Base-by-base conservation (phyloP, 1,140 invertebrate species). In the Lordiphosa collinella region DNA sequence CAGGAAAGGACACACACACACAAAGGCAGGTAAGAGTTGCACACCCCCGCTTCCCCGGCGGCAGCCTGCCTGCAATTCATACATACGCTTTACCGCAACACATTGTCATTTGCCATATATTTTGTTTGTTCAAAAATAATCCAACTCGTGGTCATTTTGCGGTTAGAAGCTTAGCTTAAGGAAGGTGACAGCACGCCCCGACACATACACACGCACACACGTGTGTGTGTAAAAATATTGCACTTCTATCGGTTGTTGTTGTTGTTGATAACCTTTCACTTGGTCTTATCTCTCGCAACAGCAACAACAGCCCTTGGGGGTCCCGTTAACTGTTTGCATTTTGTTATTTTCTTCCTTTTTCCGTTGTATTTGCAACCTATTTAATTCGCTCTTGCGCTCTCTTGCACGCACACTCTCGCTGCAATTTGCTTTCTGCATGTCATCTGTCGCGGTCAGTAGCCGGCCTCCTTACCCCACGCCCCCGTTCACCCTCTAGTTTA, bases 401-500 rank as follows among this genome's bases (percentile, higher is more conserved):
- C 34, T 47, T 31, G 36, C 60, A 38, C 29, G 40, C 47, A 22
- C 41, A 62, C 67, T 54, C 66, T 53, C 57, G 44, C 52, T 57
- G 36, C 37, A 49, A 46, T 49, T 34, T 40, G 52, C 69, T 59
- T 84, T 82, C 58, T 72, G 76, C 71, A 74, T 72, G 76, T 84
- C 78, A 82, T 84, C 78, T 78, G 67, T 54, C 62, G 72, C 62
- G 72, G 72, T 84, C 67, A 82, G 57, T 67, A 71, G 76, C 57
- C 75, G 76, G 69, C 56, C 52, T 41, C 41, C 18, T 22, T 13
- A 13, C 37, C 46, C 38, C 41, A 8, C 46, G 9, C 14, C 16
- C 16, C 44, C 25, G 11, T 37, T 12, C 16, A 44, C 37, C 9
- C n/a, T 14, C 13, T 64, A 37, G 34, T 37, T n/a, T 35, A 49